Evolutionary conservation across 1,140 invertebrate genomes (phyloP).

Genomic region (Lutraria rhynchaena): DNA sequence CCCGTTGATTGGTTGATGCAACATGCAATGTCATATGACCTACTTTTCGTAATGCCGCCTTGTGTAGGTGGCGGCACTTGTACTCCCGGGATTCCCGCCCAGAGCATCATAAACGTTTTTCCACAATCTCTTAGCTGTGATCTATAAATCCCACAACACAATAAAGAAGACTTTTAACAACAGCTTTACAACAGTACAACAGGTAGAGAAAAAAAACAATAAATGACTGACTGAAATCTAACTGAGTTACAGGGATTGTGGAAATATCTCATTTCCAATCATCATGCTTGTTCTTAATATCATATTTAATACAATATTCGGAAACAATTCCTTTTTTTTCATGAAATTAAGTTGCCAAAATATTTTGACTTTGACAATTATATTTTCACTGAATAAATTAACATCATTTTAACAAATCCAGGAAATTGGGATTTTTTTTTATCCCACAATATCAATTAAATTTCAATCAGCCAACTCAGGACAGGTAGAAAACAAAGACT

Average conservation of each 20-base stretch:
- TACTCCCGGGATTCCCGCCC: slow-evolving; percentile 88
- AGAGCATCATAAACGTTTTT: slow-evolving; percentile 91
- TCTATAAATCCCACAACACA: slow-evolving; percentile 78
- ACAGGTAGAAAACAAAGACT: too few relatives aligned
- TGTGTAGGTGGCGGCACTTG: slow-evolving; percentile 90
- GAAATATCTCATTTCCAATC: not conserved
- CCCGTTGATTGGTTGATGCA: not conserved
- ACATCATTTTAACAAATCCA: too few relatives aligned
- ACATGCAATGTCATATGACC: slow-evolving; percentile 5
- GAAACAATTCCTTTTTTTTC: too few relatives aligned
- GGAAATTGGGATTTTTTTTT: too few relatives aligned
- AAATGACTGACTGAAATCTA: not conserved
- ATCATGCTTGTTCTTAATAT: not conserved
- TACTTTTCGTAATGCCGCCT: slow-evolving; percentile 92
- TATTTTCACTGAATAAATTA: too few relatives aligned
- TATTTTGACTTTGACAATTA: too few relatives aligned
- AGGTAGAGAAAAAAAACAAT: not conserved
- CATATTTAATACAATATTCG: slow-evolving; percentile 2
- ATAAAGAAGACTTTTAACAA: slow-evolving; percentile 39
- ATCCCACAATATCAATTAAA: too few relatives aligned
- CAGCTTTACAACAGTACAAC: slow-evolving; percentile 35
- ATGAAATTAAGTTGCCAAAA: too few relatives aligned
- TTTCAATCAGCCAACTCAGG: too few relatives aligned
- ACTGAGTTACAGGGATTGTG: not conserved
- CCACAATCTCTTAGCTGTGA: slow-evolving; percentile 90